Evolutionary conservation across 1,140 invertebrate species (phyloP).

Genomic region (Dreissena polymorpha): DNA sequence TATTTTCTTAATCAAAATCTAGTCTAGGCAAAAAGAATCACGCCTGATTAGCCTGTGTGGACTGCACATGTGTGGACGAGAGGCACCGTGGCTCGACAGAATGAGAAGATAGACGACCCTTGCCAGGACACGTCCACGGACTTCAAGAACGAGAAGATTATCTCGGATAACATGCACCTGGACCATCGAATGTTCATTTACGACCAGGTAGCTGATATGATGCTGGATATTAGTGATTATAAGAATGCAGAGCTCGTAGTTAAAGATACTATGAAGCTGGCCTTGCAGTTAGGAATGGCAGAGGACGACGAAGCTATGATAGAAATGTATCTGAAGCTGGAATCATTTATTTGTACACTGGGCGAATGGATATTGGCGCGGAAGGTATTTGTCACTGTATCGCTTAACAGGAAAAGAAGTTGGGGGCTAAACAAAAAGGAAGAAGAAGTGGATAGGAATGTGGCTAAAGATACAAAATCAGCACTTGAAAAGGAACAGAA

Average conservation of each 20-base stretch:
- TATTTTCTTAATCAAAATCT: too few species aligned
- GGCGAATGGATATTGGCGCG: conserved; percentile 85
- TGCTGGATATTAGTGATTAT: conserved; percentile 87
- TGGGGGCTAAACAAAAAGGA: conserved; percentile 79
- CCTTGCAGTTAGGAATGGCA: conserved; percentile 83
- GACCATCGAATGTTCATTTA: conserved; percentile 92
- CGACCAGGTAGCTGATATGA: conserved; percentile 94
- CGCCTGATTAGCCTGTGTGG: too few species aligned
- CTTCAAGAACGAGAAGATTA: conserved; percentile 61
- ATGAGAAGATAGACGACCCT: conserved; percentile 63
- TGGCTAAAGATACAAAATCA: conserved; percentile 81
- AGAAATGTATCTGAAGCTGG: conserved; percentile 86
- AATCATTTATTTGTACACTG: conserved; percentile 82
- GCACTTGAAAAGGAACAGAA: conserved; percentile 83
- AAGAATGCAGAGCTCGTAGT: conserved; percentile 92
- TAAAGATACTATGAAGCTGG: conserved; percentile 87
- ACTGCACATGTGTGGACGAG: too few species aligned
- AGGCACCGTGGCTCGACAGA: conserved; percentile 60
- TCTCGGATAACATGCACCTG: conserved; percentile 64
- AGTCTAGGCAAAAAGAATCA: too few species aligned
- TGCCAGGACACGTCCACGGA: conserved; percentile 63
- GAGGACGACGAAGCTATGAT: conserved; percentile 89
- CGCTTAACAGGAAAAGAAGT: conserved; percentile 83
- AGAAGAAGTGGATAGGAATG: conserved; percentile 75
- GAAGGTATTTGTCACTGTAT: conserved; percentile 89